A percentile compares a stretch with the other conserved stretches of the same genome.
Evolutionary conservation across 1,140 invertebrate genomes (phyloP).

Genomic region (Trachymyrmex cornetzi): DNA sequence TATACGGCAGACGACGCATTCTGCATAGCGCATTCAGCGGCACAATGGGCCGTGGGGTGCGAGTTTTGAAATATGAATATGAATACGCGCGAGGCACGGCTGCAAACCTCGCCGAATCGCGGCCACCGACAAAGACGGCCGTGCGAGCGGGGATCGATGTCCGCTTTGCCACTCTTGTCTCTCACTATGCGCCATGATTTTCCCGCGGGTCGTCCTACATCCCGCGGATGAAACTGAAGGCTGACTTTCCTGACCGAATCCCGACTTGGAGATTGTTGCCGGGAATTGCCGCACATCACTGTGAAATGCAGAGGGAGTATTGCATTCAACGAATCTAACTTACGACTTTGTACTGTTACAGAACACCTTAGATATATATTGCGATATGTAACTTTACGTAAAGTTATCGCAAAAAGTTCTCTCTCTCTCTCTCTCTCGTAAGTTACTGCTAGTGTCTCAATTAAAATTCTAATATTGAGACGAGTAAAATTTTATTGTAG

Average conservation of each 20-base stretch:
- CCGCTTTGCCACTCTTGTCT: conserved; percentile 48
- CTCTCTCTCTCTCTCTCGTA: too few species aligned
- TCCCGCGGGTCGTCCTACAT: not conserved
- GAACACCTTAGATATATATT: not conserved
- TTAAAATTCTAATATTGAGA: conserved; percentile 16
- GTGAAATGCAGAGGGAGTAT: not conserved
- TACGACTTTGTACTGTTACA: not conserved
- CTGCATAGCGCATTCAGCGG: conserved; percentile 80
- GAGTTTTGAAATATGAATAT: conserved; percentile 83
- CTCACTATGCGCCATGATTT: conserved; percentile 29
- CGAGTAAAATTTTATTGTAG: not conserved
- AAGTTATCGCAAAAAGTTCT: conserved; percentile 4
- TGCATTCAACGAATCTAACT: conserved; percentile 21
- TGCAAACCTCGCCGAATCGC: conserved; percentile 75
- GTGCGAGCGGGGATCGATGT: conserved; percentile 72
- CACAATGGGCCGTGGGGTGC: conserved; percentile 80
- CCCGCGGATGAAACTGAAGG: conserved; percentile 17
- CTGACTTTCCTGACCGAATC: conserved; percentile 41
- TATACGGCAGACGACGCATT: conserved; percentile 80
- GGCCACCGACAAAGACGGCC: conserved; percentile 74
- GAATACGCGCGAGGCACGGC: conserved; percentile 74
- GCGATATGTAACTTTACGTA: not conserved
- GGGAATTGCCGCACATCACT: not conserved
- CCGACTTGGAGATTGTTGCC: conserved; percentile 25
- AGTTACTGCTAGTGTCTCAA: not conserved